Conservation (phyloP, 2,113 vertebrate species). For the Athene noctua region DNA sequence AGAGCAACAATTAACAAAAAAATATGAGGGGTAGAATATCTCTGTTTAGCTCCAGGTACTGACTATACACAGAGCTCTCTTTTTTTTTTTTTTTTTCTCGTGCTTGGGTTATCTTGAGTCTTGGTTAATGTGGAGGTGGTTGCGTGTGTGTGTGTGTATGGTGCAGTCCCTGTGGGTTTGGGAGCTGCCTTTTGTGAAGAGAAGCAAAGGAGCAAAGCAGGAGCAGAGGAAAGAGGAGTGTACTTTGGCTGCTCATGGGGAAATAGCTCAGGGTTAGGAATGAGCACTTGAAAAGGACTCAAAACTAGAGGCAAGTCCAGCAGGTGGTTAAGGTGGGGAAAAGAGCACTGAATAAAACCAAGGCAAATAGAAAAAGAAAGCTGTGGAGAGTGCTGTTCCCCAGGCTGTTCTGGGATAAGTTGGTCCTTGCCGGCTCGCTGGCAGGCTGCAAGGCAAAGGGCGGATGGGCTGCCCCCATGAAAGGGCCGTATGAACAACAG, state of each 20-base stretch:
- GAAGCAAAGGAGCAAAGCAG: not conserved
- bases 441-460: not conserved
- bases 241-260: not conserved
- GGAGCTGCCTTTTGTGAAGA: not conserved
- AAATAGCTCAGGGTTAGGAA: not conserved
- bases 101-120: not conserved
- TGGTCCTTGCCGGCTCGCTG: accelerated
- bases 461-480: accelerated
- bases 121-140: not conserved
- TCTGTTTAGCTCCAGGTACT: not conserved
- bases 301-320: not conserved
- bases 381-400: not conserved
- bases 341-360: not conserved
- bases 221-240: not conserved
- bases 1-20: slow-evolving; percentile 26
- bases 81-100: not conserved
- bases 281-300: not conserved
- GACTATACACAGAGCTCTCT: not conserved
- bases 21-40: not conserved
- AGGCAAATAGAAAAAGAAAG: not conserved
- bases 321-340: not conserved
- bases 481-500: accelerated
- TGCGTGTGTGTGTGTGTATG: not conserved
- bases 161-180: accelerated
- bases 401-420: not conserved